Percentiles rank a stretch among this genome's conserved stretches.
These are phyloP conservation scores for Pithys albifrons DNA, from an alignment of 2,113 vertebrate genomes.

Conservation along the genomic window DNA sequence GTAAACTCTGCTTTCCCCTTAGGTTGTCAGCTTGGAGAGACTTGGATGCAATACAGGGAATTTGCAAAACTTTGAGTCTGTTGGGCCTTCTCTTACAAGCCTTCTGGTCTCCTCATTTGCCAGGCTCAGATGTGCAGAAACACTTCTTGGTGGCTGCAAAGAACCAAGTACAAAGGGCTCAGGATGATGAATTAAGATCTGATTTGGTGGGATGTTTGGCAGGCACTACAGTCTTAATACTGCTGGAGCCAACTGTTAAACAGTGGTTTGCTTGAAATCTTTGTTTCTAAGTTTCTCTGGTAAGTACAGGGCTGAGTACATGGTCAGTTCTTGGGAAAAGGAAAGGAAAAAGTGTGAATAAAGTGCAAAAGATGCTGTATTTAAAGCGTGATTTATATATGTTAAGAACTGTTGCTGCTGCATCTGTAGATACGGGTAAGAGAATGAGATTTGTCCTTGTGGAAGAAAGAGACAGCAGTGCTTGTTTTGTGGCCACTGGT, in stretches of 20 bases:
- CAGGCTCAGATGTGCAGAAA: background rate
- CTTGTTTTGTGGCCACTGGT: background rate
- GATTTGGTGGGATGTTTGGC: background rate
- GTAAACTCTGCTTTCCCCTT: background rate
- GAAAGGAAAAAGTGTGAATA: background rate
- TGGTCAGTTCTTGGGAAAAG: background rate
- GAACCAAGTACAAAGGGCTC: background rate
- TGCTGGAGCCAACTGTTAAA: background rate
- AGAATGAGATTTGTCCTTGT: background rate
- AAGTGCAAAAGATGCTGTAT: background rate
- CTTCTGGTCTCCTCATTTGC: background rate
- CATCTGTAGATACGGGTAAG: background rate
- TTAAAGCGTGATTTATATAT: background rate
- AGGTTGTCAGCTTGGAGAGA: background rate
- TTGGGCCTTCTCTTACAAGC: background rate
- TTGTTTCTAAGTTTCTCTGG: background rate
- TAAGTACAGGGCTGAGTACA: background rate
- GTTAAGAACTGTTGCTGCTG: background rate
- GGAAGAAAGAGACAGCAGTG: background rate
- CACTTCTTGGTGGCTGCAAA: background rate
- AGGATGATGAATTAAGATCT: background rate
- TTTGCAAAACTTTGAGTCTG: background rate
- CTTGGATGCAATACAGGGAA: background rate
- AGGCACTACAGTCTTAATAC: background rate
- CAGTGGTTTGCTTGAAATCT: background rate